Evolutionary conservation across 2,113 vertebrate genomes (phyloP).

Genomic region (Stigmatopora argus): DNA sequence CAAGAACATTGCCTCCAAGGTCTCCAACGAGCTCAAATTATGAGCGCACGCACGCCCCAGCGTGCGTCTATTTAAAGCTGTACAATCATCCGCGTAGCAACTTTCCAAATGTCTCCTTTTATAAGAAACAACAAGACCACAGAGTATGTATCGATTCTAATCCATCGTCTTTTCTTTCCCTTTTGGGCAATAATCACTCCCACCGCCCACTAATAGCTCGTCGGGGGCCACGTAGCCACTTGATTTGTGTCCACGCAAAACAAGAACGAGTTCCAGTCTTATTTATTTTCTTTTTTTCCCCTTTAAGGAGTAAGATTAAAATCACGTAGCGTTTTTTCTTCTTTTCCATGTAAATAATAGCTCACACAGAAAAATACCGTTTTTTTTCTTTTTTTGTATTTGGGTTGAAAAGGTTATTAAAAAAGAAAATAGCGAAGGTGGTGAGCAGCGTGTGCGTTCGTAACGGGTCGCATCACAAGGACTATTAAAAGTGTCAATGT

Average conservation of each 20-base stretch:
- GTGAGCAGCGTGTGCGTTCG: slow-evolving; percentile 38
- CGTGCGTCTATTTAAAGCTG: slow-evolving; percentile 69
- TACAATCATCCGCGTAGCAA: slow-evolving; percentile 88
- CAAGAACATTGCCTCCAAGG: slow-evolving; percentile 99
- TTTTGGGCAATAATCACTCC: slow-evolving; percentile 87
- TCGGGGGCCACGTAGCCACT: slow-evolving; percentile 46
- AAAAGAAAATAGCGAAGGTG: slow-evolving; percentile 52
- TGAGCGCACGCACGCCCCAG: slow-evolving; percentile 48
- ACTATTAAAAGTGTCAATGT: slow-evolving; percentile 57
- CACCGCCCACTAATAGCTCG: slow-evolving; percentile 75
- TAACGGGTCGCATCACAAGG: slow-evolving; percentile 48
- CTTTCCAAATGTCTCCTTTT: slow-evolving; percentile 74
- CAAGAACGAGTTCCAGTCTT: slow-evolving; percentile 65
- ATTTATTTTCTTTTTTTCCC: slow-evolving; percentile 68
- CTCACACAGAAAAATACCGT: slow-evolving; percentile 65
- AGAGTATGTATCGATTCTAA: slow-evolving; percentile 78
- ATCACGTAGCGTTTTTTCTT: slow-evolving; percentile 54
- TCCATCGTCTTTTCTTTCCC: slow-evolving; percentile 74
- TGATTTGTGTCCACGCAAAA: slow-evolving; percentile 68
- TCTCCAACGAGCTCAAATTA: slow-evolving; percentile 99
- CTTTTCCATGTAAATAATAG: slow-evolving; percentile 76
- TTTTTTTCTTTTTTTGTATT: slow-evolving; percentile 58
- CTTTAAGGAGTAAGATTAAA: slow-evolving; percentile 33
- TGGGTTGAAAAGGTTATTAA: slow-evolving; percentile 31
- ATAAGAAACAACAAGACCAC: slow-evolving; percentile 46